These are phyloP conservation scores for Drosophila yakuba DNA, from an alignment of 1,140 invertebrate species.

Conservation along the genomic window DNA sequence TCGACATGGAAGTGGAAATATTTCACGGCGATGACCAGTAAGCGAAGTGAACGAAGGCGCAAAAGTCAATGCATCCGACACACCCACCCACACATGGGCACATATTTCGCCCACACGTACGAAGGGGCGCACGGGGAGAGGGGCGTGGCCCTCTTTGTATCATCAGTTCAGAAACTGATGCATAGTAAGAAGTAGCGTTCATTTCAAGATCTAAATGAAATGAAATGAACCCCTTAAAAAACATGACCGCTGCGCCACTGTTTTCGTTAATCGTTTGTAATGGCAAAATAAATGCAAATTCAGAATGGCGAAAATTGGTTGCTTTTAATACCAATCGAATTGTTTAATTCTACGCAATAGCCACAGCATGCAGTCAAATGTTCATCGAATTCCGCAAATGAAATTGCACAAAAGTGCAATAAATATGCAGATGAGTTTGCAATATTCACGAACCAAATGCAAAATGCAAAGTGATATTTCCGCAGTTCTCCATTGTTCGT, in stretches of 20 bases:
- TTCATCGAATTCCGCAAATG: not conserved
- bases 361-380: not conserved
- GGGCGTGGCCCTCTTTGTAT: not conserved
- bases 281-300: not conserved
- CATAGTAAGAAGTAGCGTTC: not conserved
- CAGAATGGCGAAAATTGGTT: not conserved
- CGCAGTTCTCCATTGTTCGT: no score
- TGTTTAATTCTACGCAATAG: not conserved
- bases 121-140: not conserved
- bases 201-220: no score
- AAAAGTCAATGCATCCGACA: slow-evolving; percentile 36
- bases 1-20: slow-evolving; percentile 25
- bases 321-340: not conserved
- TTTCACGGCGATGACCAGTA: slow-evolving; percentile 33
- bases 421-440: not conserved
- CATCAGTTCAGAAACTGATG: no score
- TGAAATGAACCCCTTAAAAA: not conserved
- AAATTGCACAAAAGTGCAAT: not conserved
- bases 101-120: not conserved
- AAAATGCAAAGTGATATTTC: not conserved
- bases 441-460: not conserved
- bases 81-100: not conserved
- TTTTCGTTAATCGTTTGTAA: not conserved
- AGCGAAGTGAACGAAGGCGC: slow-evolving; percentile 28
- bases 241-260: not conserved